Base-by-base conservation (phyloP, 1,140 invertebrate species). In the Cephus cinctus region DNA sequence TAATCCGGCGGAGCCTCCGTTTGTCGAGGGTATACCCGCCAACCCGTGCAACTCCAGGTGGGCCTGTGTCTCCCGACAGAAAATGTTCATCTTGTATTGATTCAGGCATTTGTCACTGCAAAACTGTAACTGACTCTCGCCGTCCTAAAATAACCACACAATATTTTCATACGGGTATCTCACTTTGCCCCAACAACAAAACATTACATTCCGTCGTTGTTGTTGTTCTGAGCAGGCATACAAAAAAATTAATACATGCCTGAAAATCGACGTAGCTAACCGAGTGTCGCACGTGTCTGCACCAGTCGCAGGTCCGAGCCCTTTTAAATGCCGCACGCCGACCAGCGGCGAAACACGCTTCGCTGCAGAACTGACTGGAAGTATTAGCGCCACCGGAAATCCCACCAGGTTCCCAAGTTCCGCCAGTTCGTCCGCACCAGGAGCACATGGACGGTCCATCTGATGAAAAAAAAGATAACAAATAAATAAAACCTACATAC, bases 51-150 rank as follows among this genome's bases (percentile, higher is more conserved):
- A 82, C 65, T 92, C 88, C 30, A 94, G 80, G 69, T 94, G 91
- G 2, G 91, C 89, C 70, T 92, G 86, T 2, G 92, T 93, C 73
- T 94, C 92, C 19, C 88, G 85, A 75, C 92, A 94, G 71, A 95
- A 96, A 52, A 94, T 93, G 65, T 94, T 90, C 91, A 96, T 94
- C 78, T 96, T 95, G 77, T 94, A 96, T 71, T 94, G 92, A 67
- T 94, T 94, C 34, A 95, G 79, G 66, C 92, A 96, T 78, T 94
- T 94, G 69, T 94, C 89, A 45, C 90, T 90, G 69, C 82, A 88
- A 71, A 90, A 90, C 69, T 90, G 87, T 9, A 90, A 76, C 55
- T 90, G 87, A 43, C 86, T 85, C 44, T 88, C 85, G 12, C 87
- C 86, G 59, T 90, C 87, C 80, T 87, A 76, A 31, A 78, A 71